Evolutionary conservation across 1,140 invertebrate genomes (phyloP), one percentile per base, ranked within the genome.

Genomic region (Odontomachus brunneus): DNA sequence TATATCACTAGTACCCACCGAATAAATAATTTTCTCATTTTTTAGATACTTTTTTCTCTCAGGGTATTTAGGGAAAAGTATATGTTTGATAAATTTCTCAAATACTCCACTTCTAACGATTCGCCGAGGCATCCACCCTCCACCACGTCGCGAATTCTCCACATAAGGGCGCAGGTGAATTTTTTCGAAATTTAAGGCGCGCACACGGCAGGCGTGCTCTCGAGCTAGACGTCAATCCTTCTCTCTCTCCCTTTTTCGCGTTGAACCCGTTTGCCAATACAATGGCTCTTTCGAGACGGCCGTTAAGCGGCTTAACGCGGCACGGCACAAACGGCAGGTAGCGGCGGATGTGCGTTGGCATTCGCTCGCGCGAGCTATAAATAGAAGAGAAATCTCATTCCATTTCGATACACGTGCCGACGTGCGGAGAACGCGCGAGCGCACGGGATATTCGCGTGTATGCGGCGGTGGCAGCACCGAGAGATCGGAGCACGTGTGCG

Each of bases 381-480:
- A 94, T 94, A 94, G 93, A 93, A 93, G 92, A 94, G 93, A 94
- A 94, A 94, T 93, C 92, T 93, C 91, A 92, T 91, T 92, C 89
- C 88, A 91, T 92, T 93, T 92, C 89, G 90, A 92, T 92, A 90
- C 91, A 91, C 90, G 92, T 91, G 89, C 89, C 89, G 75, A 87
- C 83, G 59, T 48, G 29, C 33, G 29, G 60, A n/a, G 29, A 38
- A 63, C 26, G 29, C 17, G 59, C 59, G 15, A 15, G 51, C 51
- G 48, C 65, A 48, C 22, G 44, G 38, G 24, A n/a, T 49, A 55
- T 63, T 44, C 26, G 81, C 69, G 33, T 57, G 15, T 22, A 44
- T 11, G 9, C 38, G 38, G 38, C 9, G 55, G n/a, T n/a, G n/a
- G 59, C 17, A 0, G 48, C 26, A 53, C 24, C 48, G 29, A 69